Evolutionary conservation across 2,888 invertebrate genomes (phyloP).

Genomic region (Pasiphila rectangulata): DNA sequence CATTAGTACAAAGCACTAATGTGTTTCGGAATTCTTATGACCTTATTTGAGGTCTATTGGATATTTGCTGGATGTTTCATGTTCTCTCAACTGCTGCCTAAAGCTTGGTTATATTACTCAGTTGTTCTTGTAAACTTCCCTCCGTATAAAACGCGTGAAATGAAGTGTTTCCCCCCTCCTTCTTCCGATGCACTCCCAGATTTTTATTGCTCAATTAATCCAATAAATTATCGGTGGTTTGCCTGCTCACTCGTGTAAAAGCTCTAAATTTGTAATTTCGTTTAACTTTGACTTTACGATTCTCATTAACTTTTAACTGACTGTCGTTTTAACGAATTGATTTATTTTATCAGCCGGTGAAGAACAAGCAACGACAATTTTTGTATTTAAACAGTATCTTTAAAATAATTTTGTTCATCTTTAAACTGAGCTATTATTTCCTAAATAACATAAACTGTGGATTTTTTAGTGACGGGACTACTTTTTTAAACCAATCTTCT

Average conservation of each 20-base stretch:
- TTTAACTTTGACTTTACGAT: conserved; percentile 27
- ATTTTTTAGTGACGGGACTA: too few species aligned
- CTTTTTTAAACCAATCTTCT: too few species aligned
- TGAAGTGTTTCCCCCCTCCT: conserved; percentile 69
- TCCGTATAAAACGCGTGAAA: conserved; percentile 76
- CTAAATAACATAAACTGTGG: too few species aligned
- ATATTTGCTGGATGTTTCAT: too few species aligned
- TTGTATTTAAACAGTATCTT: not conserved
- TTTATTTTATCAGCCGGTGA: not conserved
- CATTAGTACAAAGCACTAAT: too few species aligned
- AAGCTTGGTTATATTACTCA: conserved; percentile 41
- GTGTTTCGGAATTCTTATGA: too few species aligned
- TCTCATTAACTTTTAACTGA: not conserved
- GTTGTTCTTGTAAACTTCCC: conserved; percentile 36
- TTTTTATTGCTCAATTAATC: conserved; percentile 74
- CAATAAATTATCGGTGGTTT: conserved; percentile 55
- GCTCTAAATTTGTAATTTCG: conserved; percentile 43
- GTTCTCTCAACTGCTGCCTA: not conserved
- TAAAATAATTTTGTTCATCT: too few species aligned
- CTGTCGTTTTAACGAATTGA: not conserved
- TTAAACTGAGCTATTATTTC: too few species aligned
- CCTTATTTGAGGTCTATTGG: too few species aligned
- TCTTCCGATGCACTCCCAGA: conserved; percentile 49
- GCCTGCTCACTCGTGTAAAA: conserved; percentile 45
- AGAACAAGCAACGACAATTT: too few species aligned